Evolutionary conservation across 2,113 vertebrate genomes (phyloP).

Genomic region (Prolemur simus): DNA sequence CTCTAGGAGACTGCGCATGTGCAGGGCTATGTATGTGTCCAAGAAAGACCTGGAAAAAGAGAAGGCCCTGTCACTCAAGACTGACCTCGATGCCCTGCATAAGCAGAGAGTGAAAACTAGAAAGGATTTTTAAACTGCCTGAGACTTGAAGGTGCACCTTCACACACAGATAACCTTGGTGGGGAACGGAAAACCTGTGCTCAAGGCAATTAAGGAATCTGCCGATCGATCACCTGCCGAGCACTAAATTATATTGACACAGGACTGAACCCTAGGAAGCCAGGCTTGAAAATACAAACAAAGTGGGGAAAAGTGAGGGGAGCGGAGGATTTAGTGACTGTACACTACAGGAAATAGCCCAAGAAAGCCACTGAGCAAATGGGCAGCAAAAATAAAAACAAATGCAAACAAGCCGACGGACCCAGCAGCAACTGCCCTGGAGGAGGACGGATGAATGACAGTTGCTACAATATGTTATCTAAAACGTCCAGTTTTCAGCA

Average conservation of each 20-base stretch:
- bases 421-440: background rate
- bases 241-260: background rate
- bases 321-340: background rate
- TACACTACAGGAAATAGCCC: background rate
- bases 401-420: background rate
- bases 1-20: accelerated
- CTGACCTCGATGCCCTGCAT: background rate
- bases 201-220: background rate
- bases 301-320: no score
- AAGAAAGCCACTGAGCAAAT: background rate
- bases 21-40: accelerated
- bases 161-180: background rate
- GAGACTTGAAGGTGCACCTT: background rate
- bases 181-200: accelerated
- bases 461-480: background rate
- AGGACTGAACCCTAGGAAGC: background rate
- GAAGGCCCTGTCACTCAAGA: no score
- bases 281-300: background rate
- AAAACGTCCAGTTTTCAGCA: background rate
- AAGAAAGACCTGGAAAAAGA: background rate
- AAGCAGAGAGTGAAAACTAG: background rate
- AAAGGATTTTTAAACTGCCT: background rate
- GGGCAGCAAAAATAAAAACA: background rate
- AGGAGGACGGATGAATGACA: background rate
- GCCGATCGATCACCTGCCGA: background rate